Conservation (phyloP, 1,140 invertebrate species). For the Sycophaga agraensis region DNA sequence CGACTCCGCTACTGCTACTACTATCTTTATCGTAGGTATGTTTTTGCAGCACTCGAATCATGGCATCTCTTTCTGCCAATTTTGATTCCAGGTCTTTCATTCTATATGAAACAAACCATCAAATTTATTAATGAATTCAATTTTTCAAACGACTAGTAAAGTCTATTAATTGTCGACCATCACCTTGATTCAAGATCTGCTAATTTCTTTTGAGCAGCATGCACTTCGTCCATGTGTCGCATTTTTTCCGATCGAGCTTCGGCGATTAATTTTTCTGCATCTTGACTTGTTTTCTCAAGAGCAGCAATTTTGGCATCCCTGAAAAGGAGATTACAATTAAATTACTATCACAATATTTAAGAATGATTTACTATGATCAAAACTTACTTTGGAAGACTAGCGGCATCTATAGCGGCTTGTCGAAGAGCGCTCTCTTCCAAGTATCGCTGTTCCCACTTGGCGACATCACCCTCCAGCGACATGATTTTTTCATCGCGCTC, state of each 20-base stretch:
- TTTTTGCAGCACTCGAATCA: slow-evolving; percentile 86
- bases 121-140: not conserved
- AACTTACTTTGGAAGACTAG: slow-evolving; percentile 78
- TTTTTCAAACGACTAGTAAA: too few relatives aligned
- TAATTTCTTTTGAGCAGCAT: slow-evolving; percentile 79
- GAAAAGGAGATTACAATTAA: too few relatives aligned
- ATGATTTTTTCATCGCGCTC: slow-evolving; percentile 82
- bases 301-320: slow-evolving; percentile 86
- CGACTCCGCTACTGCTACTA: slow-evolving; percentile 56
- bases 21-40: slow-evolving; percentile 72
- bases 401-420: slow-evolving; percentile 82
- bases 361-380: too few relatives aligned
- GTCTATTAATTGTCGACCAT: not conserved
- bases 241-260: slow-evolving; percentile 85
- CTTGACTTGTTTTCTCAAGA: slow-evolving; percentile 80
- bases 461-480: slow-evolving; percentile 77
- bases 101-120: slow-evolving; percentile 52
- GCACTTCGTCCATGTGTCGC: slow-evolving; percentile 83
- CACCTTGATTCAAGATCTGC: slow-evolving; percentile 81
- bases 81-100: slow-evolving; percentile 87
- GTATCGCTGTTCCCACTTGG: slow-evolving; percentile 86
- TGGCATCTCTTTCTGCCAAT: slow-evolving; percentile 83
- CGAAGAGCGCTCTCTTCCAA: slow-evolving; percentile 81
- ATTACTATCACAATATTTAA: too few relatives aligned
- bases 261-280: slow-evolving; percentile 83